A percentile compares a stretch with the other conserved stretches of the same genome.
phyloP scores from a whole-genome alignment of 2,113 vertebrate species.

The Oostethus manadensis region DNA sequence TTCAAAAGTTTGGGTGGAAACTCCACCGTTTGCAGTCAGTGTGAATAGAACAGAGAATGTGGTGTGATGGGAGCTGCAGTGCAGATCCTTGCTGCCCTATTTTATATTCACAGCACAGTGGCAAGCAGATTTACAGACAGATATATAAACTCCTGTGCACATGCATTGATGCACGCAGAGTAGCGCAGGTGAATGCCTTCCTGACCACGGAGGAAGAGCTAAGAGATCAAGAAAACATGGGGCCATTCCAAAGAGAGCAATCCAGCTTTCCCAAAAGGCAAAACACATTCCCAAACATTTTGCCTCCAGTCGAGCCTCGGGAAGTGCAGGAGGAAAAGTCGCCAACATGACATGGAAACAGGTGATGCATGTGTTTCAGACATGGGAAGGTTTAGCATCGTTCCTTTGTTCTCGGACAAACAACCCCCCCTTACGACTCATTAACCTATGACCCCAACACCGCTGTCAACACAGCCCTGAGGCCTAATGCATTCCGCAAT shows the following conservation, averaged over 20 bases:
- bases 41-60: not conserved
- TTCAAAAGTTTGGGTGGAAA: not conserved
- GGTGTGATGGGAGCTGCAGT: conserved; percentile 54
- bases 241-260: not conserved
- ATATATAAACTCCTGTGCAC: conserved; percentile 13
- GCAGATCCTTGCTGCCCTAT: conserved; percentile 60
- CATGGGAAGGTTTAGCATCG: not conserved
- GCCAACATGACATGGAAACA: conserved; percentile 30
- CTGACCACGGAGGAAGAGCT: not conserved
- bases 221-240: not conserved
- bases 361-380: not conserved
- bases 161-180: conserved; percentile 7
- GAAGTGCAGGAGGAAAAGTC: conserved; percentile 48
- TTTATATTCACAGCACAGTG: conserved; percentile 64
- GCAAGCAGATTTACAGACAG: conserved; percentile 33
- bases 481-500: too few relatives aligned
- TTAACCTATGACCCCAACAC: conserved; percentile 13
- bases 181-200: conserved; percentile 12
- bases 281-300: conserved; percentile 1
- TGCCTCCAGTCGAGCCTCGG: conserved; percentile 13
- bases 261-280: not conserved
- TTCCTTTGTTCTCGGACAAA: conserved; percentile 24
- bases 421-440: conserved; percentile 8
- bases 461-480: not conserved
- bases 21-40: too few relatives aligned